Evolutionary conservation across 53 echinoderm and acorn worm species (phyloP), one percentile per base, ranked within the genome.

Genomic region (Echinarachnius parma): DNA sequence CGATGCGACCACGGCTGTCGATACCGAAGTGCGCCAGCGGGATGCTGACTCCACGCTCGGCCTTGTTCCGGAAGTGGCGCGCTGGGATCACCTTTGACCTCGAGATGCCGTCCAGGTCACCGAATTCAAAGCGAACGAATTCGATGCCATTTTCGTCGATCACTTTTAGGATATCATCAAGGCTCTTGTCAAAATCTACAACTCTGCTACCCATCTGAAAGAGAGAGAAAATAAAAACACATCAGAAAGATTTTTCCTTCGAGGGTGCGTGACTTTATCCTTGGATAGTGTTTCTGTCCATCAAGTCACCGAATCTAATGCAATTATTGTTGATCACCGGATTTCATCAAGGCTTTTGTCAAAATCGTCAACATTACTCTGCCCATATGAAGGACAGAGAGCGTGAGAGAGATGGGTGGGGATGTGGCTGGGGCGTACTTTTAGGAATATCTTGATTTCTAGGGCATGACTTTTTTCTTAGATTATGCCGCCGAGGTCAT

Each of bases 41-140:
- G 45, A 86, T 64, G 27, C 21, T 49, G 31, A 76, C 30, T 42
- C 86, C 81, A 9, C 31, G 21, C 9, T 2, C 25, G 5, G 62
- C 68, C 4, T 68, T 61, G 4, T 53, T 42, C 44, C 47, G 35
- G 53, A 83, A 83, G 50, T 83, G 77, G 30, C 77, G 77, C 11
- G 77, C 49, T 45, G 77, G 68, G 24, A 77, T 67, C 8, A 77
- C 77, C 42, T 81, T 86, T 31, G 81, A 86, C 45, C 86, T 47
- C 11, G 86, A 61, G 53, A 86, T 59, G 5, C 66, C 77, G 59
- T 81, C 61, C 2, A 60, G 34, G 45, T 86, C 86, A 62, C 62
- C 52, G 25, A 81, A 77, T 47, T 81, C 86, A 67, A 81, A 81
- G n/a, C 86, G 77, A 7, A 86, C 64, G 58, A 59, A 75, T 22